phyloP scores from a whole-genome alignment of 2,797 vertebrate species.

The Notolabrus celidotus region DNA sequence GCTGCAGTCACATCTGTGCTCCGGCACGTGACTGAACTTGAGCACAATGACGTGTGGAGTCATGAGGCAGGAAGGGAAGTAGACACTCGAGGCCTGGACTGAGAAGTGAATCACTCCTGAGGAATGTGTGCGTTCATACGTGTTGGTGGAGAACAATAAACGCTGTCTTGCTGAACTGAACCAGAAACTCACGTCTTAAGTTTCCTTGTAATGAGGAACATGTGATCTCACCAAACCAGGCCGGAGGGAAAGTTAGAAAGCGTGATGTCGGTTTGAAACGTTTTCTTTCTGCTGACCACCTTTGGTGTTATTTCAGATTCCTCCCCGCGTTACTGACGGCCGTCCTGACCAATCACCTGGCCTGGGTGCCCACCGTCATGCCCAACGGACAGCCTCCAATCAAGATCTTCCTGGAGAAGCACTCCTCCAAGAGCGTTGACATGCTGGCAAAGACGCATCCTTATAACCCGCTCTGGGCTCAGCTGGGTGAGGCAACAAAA shows the following conservation, averaged over 20 bases:
- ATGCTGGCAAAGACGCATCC: conserved; percentile 98
- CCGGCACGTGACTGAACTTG: conserved; percentile 42
- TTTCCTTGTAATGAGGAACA: conserved; percentile 5
- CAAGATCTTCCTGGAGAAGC: conserved; percentile 98
- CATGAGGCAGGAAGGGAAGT: conserved; percentile 77
- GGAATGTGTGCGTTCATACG: background rate
- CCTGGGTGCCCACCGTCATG: conserved; percentile 99
- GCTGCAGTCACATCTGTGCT: conserved; percentile 14
- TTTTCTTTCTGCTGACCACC: conserved; percentile 15
- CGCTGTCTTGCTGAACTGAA: background rate
- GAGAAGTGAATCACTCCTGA: conserved; percentile 66
- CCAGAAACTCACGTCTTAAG: background rate
- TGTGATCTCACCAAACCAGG: conserved; percentile 12
- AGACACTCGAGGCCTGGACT: conserved; percentile 64
- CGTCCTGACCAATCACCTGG: conserved; percentile 97
- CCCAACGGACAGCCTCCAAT: conserved; percentile 98
- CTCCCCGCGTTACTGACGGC: conserved; percentile 96
- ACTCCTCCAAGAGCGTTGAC: conserved; percentile 97
- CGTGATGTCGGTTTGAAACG: background rate
- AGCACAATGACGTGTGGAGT: conserved; percentile 55
- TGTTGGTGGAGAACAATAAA: conserved; percentile 18
- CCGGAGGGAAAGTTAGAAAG: conserved; percentile 10
- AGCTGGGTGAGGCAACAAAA: conserved; percentile 76
- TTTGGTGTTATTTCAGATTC: conserved; percentile 85
- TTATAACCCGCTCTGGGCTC: conserved; percentile 98